phyloP scores from a whole-genome alignment of 2,797 vertebrate genomes.

The Pangasius sanitwongsei region DNA sequence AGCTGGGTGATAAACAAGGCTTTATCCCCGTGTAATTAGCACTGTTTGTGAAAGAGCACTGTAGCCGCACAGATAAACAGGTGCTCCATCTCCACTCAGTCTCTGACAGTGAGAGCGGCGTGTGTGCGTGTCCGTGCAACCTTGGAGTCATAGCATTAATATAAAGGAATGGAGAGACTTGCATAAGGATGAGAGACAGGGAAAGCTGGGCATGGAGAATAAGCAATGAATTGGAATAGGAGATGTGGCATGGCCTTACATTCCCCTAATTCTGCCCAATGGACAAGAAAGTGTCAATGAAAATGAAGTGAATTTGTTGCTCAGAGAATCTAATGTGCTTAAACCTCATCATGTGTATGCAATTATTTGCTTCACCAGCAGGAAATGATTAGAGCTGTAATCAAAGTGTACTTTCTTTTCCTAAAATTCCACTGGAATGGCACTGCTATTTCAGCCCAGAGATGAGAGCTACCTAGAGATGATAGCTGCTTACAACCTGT shows the following conservation, averaged over 20 bases:
- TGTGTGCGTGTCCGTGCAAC: too few relatives aligned
- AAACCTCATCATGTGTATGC: conserved; percentile 1
- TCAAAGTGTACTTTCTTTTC: background rate
- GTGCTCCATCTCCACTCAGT: conserved; percentile 48
- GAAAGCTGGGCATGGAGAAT: background rate
- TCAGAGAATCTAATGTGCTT: background rate
- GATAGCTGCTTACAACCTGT: background rate
- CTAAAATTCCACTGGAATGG: background rate
- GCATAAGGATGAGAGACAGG: background rate
- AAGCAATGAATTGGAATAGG: background rate
- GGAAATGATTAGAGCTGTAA: background rate
- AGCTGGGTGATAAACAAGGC: conserved; percentile 76
- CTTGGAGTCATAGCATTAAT: background rate
- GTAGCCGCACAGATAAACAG: conserved; percentile 69
- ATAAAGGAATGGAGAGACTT: background rate
- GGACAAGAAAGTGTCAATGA: background rate
- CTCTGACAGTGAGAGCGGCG: background rate
- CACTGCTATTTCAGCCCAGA: background rate
- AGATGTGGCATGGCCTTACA: background rate
- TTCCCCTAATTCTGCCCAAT: background rate
- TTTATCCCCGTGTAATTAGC: conserved; percentile 79
- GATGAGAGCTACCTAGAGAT: background rate
- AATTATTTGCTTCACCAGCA: conserved; percentile 15
- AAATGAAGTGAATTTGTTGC: conserved; percentile 3
- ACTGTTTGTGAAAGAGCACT: conserved; percentile 75